phyloP scores from a whole-genome alignment of 2,797 vertebrate genomes.

The Coregonus ussuriensis region DNA sequence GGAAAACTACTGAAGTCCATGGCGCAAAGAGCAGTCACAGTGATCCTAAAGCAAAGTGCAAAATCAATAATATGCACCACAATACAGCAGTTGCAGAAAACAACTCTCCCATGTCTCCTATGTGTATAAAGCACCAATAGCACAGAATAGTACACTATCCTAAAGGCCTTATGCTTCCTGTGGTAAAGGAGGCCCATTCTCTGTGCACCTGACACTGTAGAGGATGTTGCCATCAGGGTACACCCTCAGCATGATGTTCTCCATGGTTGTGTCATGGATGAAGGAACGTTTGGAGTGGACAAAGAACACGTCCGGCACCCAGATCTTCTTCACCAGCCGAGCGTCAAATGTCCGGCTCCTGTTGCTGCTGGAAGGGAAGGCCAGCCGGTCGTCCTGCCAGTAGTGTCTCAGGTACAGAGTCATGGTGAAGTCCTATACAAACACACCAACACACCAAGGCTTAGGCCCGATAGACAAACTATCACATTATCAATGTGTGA shows the following conservation, averaged over 20 bases:
- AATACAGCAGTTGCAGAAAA: slow-evolving; percentile 10
- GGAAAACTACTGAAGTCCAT: slow-evolving; percentile 96
- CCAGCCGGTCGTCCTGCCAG: slow-evolving; percentile 92
- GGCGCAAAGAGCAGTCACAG: slow-evolving; percentile 89
- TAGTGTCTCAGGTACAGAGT: slow-evolving; percentile 93
- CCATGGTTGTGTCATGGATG: slow-evolving; percentile 91
- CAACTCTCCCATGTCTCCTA: background rate
- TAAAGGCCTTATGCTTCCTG: background rate
- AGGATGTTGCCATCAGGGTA: slow-evolving; percentile 88
- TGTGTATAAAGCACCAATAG: too few species aligned
- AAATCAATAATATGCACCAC: background rate
- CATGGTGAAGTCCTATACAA: slow-evolving; percentile 90
- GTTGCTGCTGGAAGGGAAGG: slow-evolving; percentile 88
- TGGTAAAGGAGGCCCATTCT: background rate
- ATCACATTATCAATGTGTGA: background rate
- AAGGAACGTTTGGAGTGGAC: slow-evolving; percentile 93
- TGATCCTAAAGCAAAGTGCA: slow-evolving; percentile 79
- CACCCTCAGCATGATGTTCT: slow-evolving; percentile 90
- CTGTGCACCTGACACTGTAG: slow-evolving; percentile 87
- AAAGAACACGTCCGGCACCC: slow-evolving; percentile 93
- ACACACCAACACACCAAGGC: background rate
- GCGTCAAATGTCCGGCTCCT: slow-evolving; percentile 92
- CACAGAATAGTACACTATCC: background rate
- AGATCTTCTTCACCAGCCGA: slow-evolving; percentile 90
- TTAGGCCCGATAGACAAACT: slow-evolving; percentile 9